Evolutionary conservation across 2,888 invertebrate genomes (phyloP).

Genomic region (Ethmia dodecea): DNA sequence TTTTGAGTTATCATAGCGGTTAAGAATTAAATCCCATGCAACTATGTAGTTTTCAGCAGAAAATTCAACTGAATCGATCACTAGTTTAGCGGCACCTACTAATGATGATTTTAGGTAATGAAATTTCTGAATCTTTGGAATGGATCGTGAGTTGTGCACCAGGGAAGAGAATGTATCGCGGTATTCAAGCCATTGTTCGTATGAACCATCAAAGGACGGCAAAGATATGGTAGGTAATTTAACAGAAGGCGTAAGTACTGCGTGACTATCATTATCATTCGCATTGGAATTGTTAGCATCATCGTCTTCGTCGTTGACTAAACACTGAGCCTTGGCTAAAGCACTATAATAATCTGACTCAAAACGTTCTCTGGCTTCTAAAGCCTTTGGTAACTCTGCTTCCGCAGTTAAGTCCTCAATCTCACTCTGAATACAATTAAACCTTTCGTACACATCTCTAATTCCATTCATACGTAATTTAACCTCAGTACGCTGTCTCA

Average conservation of each 20-base stretch:
- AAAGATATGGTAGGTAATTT: neutral
- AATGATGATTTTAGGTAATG: constrained; percentile 2
- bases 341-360: neutral
- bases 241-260: too few species aligned
- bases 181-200: neutral
- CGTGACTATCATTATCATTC: neutral
- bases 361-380: neutral
- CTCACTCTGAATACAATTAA: neutral
- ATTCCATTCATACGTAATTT: neutral
- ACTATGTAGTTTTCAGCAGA: constrained; percentile 1
- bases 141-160: neutral
- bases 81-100: neutral
- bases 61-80: neutral
- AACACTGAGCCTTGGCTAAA: neutral
- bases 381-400: neutral
- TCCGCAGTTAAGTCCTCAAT: neutral
- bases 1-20: constrained; percentile 3
- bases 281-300: neutral
- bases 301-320: neutral
- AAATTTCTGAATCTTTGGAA: constrained; percentile 3
- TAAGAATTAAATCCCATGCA: constrained; percentile 1
- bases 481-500: neutral
- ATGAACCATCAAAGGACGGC: neutral
- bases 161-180: neutral
- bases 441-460: neutral